Base-by-base conservation (phyloP, 2,797 vertebrate genomes). In the Lithobates sylvaticus region DNA sequence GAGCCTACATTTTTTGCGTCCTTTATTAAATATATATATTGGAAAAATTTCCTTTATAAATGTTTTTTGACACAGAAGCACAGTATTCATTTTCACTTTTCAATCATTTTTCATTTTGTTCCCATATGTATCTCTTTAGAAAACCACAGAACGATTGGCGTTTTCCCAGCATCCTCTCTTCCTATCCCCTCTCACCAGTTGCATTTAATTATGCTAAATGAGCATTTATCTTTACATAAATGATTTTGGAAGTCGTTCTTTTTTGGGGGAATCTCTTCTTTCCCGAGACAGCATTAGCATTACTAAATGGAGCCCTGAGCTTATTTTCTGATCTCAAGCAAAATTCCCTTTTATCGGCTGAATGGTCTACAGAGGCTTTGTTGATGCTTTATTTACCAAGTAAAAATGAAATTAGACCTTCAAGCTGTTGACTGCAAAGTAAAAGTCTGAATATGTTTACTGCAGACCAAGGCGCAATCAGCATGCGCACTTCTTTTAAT, bases 251-350 rank as follows among this genome's bases (percentile, higher is more conserved):
- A 71, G 21, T 42, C 21, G 3, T 69, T 65, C 0, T 2, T 23
- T 13, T 47, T 32, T 4, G 61, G 27, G 15, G 54, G 26, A 79
- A 32, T 73, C 67, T 75, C 74, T 61, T 50, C n/a, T 80, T 71
- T 84, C 58, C 75, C 34, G 3, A 21, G 83, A 76, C 75, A 78
- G 23, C 76, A 78, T 84, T 83, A 85, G 64, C 70, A 70, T 81
- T 67, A 29, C 36, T 78, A 88, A 89, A 86, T 44, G 67, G 68
- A 84, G 73, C 85, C 81, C 1, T 61, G 68, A 88, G 76, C 64
- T 68, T 67, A 15, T 23, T 74, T 88, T 76, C 79, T 73, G 72
- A 78, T 87, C 84, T 85, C 36, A 74, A 64, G 73, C 13, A 86
- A 69, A n/a, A 78, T 69, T 85, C 73, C 36, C 76, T 72, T 84